Evolutionary conservation across 2,113 vertebrate genomes (phyloP).

Genomic region (Chascanopsetta lugubris): DNA sequence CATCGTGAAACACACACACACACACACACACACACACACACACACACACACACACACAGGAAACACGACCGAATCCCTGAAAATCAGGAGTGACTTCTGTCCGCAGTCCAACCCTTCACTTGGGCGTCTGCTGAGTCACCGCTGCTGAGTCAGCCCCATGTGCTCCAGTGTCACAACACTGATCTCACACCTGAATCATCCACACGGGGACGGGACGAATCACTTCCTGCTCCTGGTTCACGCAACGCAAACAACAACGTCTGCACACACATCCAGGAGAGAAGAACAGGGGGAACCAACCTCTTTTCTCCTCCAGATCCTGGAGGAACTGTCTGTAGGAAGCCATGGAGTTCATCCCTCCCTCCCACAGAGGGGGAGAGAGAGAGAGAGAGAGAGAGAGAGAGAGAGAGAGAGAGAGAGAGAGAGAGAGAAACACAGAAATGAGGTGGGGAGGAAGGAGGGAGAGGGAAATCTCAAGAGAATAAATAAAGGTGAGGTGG

Average conservation of each 20-base stretch:
- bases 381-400: background rate
- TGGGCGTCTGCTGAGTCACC: constrained; percentile 25
- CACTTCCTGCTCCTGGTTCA: background rate
- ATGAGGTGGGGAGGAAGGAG: background rate
- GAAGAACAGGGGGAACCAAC: constrained; percentile 62
- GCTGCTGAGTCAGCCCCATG: constrained; percentile 13
- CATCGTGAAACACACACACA: too few relatives aligned
- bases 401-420: background rate
- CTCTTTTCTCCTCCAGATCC: constrained; percentile 81
- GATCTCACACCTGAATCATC: background rate
- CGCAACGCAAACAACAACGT: too few relatives aligned
- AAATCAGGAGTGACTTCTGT: constrained; percentile 39
- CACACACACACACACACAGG: too few relatives aligned
- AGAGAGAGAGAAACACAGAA: background rate
- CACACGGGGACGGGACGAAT: background rate
- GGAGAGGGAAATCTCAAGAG: background rate
- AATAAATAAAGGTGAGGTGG: background rate
- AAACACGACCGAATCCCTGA: background rate
- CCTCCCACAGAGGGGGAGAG: constrained; percentile 3
- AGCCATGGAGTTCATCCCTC: constrained; percentile 76
- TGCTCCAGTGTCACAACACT: constrained; percentile 29
- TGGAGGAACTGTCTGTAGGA: constrained; percentile 81
- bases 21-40: too few relatives aligned
- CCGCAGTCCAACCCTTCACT: constrained; percentile 14
- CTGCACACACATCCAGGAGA: too few relatives aligned